phyloP scores from a whole-genome alignment of 1,140 invertebrate species.

The Wasmannia auropunctata region DNA sequence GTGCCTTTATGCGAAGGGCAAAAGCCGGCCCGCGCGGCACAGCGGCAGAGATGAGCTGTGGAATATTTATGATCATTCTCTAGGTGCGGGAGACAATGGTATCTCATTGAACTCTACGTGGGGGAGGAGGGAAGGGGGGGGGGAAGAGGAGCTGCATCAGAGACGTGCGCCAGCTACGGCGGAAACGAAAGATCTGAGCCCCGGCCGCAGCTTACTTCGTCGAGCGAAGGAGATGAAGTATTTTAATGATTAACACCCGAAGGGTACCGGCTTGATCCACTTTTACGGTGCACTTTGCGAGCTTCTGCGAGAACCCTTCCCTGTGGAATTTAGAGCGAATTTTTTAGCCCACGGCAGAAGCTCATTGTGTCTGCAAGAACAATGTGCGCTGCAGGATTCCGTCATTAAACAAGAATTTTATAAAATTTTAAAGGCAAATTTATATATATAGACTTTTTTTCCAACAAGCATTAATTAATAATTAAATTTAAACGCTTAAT shows the following conservation, averaged over 20 bases:
- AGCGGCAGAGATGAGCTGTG: slow-evolving; percentile 69
- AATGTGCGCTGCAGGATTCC: neutral
- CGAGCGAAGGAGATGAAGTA: neutral
- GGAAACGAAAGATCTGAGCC: neutral
- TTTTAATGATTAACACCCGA: slow-evolving; percentile 52
- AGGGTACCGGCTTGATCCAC: slow-evolving; percentile 16
- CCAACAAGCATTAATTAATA: neutral
- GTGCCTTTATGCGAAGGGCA: slow-evolving; percentile 64
- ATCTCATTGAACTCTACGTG: slow-evolving; percentile 64
- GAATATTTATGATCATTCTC: slow-evolving; percentile 79
- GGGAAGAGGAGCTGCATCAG: neutral
- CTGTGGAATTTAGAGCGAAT: slow-evolving; percentile 24
- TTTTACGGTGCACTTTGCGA: slow-evolving; percentile 40
- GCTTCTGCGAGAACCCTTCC: slow-evolving; percentile 1
- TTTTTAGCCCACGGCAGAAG: slow-evolving; percentile 16
- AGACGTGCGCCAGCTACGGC: neutral
- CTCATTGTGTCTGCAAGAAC: neutral
- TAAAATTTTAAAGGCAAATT: neutral
- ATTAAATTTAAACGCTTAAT: neutral
- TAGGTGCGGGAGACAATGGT: slow-evolving; percentile 72
- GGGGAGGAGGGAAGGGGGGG: neutral
- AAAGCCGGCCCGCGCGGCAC: slow-evolving; percentile 25
- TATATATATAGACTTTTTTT: neutral
- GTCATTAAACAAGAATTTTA: slow-evolving; percentile 4
- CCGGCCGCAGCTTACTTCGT: neutral